Conservation (phyloP, 1,140 invertebrate genomes). For the Nymphalis io region DNA sequence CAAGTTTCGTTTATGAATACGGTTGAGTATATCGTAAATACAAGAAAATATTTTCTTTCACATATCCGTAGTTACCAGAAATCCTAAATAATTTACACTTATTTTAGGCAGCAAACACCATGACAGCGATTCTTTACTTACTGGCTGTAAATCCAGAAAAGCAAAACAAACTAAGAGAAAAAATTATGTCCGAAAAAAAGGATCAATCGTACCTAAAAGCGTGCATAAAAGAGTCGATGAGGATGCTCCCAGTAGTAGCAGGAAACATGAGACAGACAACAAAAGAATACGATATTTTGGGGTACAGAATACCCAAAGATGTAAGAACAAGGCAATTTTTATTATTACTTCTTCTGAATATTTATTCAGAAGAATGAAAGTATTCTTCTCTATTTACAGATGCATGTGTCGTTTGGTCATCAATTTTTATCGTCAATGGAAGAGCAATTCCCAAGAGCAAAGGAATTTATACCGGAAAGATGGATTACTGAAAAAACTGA, state of each 20-base stretch:
- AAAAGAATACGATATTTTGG: conserved; percentile 81
- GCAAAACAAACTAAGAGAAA: conserved; percentile 85
- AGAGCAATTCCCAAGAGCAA: conserved; percentile 75
- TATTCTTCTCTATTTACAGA: conserved; percentile 39
- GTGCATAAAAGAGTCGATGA: conserved; percentile 84
- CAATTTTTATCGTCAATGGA: conserved; percentile 73
- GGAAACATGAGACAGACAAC: conserved; percentile 77
- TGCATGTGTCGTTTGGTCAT: conserved; percentile 54
- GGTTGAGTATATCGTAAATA: no score
- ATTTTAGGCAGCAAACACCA: conserved; percentile 61
- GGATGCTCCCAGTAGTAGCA: conserved; percentile 79
- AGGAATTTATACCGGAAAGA: conserved; percentile 82
- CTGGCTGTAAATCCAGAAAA: conserved; percentile 83
- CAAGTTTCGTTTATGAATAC: no score
- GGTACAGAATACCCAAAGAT: conserved; percentile 69
- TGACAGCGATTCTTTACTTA: conserved; percentile 81
- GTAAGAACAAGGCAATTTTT: conserved; percentile 40
- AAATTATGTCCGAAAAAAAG: conserved; percentile 76
- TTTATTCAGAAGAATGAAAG: no score
- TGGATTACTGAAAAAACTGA: conserved; percentile 77
- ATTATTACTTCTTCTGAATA: no score
- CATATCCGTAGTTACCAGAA: no score
- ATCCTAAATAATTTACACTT: neutral
- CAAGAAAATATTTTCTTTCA: no score
- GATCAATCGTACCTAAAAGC: conserved; percentile 83